phyloP scores from a whole-genome alignment of 2,113 vertebrate species.

The Sinocyclocheilus rhinocerous region DNA sequence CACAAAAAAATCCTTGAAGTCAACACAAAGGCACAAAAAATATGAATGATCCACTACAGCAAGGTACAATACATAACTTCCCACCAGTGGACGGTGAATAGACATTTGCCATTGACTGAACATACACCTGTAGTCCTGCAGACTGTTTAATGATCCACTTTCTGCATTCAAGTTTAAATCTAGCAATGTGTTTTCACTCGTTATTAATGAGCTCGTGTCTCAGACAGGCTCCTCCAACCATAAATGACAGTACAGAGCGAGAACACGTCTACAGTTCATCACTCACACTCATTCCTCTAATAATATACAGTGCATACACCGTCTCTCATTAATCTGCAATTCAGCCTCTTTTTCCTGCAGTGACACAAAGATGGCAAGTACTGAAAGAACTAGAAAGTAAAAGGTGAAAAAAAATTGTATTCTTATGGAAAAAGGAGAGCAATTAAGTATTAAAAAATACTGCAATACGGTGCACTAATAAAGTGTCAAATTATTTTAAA shows the following conservation, averaged over 20 bases:
- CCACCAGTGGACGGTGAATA: neutral
- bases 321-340: neutral
- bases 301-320: neutral
- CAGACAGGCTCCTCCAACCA: neutral
- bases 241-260: neutral
- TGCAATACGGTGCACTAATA: neutral
- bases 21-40: neutral
- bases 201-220: neutral
- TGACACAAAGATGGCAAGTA: neutral
- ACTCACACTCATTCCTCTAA: neutral
- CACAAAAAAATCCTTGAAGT: neutral
- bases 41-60: neutral
- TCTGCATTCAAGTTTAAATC: conserved; percentile 7
- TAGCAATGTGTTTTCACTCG: neutral
- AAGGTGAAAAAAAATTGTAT: neutral
- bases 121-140: neutral
- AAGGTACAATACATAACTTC: neutral
- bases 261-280: neutral
- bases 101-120: neutral
- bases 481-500: neutral
- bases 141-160: neutral
- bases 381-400: neutral
- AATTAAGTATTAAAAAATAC: neutral
- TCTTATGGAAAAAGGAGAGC: neutral
- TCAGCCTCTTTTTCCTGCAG: neutral